Evolutionary conservation across 1,140 invertebrate genomes (phyloP), one percentile per base, ranked within the genome.

Genomic region (Zaprionus ornatus): DNA sequence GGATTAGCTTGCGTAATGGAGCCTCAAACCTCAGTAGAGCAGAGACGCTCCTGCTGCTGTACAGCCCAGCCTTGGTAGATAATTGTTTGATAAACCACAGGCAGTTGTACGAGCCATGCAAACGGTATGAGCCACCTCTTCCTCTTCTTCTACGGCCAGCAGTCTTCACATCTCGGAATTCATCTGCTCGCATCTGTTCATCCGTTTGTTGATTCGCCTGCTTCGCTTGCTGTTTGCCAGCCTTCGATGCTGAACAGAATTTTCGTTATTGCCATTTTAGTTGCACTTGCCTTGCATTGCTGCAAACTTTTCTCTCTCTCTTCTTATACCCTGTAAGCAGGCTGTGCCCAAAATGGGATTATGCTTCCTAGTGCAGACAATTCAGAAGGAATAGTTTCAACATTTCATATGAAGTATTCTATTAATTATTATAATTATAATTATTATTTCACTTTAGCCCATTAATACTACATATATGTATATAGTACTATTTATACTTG

Each of bases 241-340:
- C n/a, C 12, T 27, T 10, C 21, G 21, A 70, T 50, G 48, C 6
- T 63, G 48, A 35, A 69, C 50, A 37, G 59, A 32, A 32, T 63
- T 71, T 48, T 40, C 59, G 29, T 70, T 70, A 57, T 70, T 75
- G 67, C 65, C 72, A 61, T 56, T 69, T 62, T 21, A 29, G 32
- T 54, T 23, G 66, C 37, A 69, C 35, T 62, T 56, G 50, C 62
- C 72, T 73, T 73, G 42, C 32, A 59, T 40, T 25, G 15, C 6
- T 5, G n/a, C 15, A 48, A 50, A 48, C 23, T 61, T 61, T 68
- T 23, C 9, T 10, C 54, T 19, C 29, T 59, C 40, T 45, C 23
- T 40, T n/a, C 3, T 32, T 15, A 74, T 61, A 42, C 64, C 25
- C 71, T 74, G 29, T 37, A n/a, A 66, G 21, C 13, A 45, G 40